phyloP scores from a whole-genome alignment of 2,113 vertebrate species.

The Sorex araneus region DNA sequence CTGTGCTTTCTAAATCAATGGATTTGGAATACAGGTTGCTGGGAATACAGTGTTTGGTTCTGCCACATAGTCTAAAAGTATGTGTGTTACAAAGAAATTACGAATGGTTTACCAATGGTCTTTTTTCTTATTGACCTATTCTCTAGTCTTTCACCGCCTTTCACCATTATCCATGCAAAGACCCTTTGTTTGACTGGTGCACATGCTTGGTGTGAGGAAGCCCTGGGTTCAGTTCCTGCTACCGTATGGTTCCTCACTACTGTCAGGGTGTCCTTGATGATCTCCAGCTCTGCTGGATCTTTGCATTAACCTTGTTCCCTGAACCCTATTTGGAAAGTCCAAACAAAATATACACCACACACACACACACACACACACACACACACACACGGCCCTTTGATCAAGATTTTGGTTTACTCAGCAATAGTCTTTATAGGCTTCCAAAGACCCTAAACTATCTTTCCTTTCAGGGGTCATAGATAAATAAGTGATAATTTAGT shows the following conservation, averaged over 20 bases:
- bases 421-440: background rate
- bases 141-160: background rate
- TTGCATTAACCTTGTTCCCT: too few species aligned
- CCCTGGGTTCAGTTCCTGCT: too few species aligned
- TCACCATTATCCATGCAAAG: background rate
- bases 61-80: background rate
- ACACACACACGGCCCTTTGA: background rate
- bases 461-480: conserved; percentile 25
- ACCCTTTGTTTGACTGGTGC: too few species aligned
- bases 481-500: background rate
- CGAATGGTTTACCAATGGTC: too few species aligned
- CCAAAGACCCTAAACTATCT: background rate
- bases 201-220: too few species aligned
- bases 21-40: conserved; percentile 11
- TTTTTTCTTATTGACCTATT: background rate
- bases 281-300: too few species aligned
- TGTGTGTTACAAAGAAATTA: background rate
- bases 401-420: conserved; percentile 38
- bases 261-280: too few species aligned
- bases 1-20: conserved; percentile 34
- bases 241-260: too few species aligned
- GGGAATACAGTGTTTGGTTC: background rate
- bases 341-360: too few species aligned
- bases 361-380: too few species aligned
- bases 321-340: too few species aligned